phyloP scores from a whole-genome alignment of 2,888 invertebrate species.

The Dicranocentrus wangi region DNA sequence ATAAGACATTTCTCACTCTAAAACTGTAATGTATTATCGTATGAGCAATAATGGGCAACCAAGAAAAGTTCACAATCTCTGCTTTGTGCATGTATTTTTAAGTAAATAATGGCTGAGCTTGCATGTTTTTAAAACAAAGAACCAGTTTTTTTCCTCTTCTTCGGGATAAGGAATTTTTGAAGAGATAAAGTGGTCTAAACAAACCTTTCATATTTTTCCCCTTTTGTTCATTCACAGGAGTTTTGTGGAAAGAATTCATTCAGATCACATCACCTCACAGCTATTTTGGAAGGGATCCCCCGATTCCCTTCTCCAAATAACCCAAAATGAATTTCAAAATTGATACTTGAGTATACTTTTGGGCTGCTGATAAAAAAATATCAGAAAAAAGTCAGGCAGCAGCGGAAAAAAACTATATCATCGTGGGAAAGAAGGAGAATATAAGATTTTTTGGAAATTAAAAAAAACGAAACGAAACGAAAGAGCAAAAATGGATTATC shows the following conservation, averaged over 20 bases:
- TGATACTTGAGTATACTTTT: neutral
- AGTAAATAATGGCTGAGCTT: slow-evolving; percentile 48
- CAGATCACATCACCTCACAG: no score
- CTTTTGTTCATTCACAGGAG: slow-evolving; percentile 24
- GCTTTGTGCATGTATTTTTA: slow-evolving; percentile 32
- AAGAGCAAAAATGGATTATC: slow-evolving; percentile 26
- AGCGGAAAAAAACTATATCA: neutral
- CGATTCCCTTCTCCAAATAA: slow-evolving; percentile 32
- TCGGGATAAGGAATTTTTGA: slow-evolving; percentile 22
- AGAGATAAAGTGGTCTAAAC: slow-evolving; percentile 32
- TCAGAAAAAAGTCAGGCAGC: slow-evolving; percentile 2
- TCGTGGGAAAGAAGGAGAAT: slow-evolving; percentile 59
- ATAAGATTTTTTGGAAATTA: neutral
- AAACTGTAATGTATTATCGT: neutral
- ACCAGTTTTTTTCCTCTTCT: slow-evolving; percentile 44
- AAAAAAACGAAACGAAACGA: neutral
- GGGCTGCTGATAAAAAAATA: slow-evolving; percentile 14
- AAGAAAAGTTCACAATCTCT: neutral
- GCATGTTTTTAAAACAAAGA: slow-evolving; percentile 38
- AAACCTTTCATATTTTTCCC: slow-evolving; percentile 6
- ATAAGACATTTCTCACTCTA: neutral
- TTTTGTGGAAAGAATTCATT: slow-evolving; percentile 15
- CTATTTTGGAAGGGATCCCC: no score
- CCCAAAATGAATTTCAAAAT: slow-evolving; percentile 38
- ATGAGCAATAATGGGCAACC: neutral